Base-by-base conservation (phyloP, 2,113 vertebrate species). In the Vidua macroura region DNA sequence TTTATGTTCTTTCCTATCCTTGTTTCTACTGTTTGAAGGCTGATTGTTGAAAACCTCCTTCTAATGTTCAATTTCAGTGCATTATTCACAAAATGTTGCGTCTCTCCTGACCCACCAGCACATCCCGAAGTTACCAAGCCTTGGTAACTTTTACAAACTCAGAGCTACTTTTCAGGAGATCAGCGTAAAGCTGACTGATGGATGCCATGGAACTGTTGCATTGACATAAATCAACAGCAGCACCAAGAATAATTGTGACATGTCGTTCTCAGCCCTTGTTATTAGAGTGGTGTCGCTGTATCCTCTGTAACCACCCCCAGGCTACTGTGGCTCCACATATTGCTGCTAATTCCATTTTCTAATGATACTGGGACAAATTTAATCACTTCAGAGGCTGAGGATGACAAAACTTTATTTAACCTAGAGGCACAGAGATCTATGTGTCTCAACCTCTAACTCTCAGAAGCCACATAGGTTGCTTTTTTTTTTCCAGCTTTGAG, bases 261-360 rank as follows among this genome's bases (percentile, higher is more conserved):
- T 82, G 58, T 82, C 67, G 77, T 93, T 96, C 88, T 80, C 59
- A 48, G 56, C 72, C 67, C 43, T 88, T 90, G 76, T 86, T 95
- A 94, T 94, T 93, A 95, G 35, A 92, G 23, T 39, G 13, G 28
- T 93, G 72, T 91, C 6, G 3, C 56, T 0, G 3, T 68, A 83
- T 77, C 66, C 0, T 4, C 56, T 64, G 28, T 96, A 97, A 92
- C 92, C 66, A 88, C 87, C 95, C 79, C 55, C 52, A 66, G 92
- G 95, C 95, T 92, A 86, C 41, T 51, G 23, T 85, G 62, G 62
- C 59, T 93, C 83, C 73, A 73, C 58, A 75, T 91, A 89, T 93
- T 96, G 76, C 83, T 94, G 91, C 41, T 96, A 96, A 97, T 97
- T 97, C 87, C 69, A 92, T 94, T 97, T 95, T 96, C 93, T 95